Percentiles rank a stretch among this genome's conserved stretches.
phyloP scores from a whole-genome alignment of 2,113 vertebrate species.

The Petrocephalus zakoni region DNA sequence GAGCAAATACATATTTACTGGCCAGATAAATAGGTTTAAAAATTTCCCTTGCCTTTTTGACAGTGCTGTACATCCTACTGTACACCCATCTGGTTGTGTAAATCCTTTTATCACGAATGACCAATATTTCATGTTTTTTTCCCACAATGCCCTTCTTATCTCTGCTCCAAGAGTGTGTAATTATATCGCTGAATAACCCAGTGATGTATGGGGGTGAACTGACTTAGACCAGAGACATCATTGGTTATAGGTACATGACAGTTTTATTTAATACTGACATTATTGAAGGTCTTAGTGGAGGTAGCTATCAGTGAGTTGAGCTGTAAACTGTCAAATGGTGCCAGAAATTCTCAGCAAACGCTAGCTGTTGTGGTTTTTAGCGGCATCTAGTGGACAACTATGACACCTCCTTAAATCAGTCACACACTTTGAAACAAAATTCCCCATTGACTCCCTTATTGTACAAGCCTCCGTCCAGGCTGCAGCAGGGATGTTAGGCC shows the following conservation, averaged over 20 bases:
- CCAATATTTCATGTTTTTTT: background rate
- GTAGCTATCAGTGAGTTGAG: background rate
- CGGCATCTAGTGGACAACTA: background rate
- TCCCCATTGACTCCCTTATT: background rate
- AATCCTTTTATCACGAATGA: background rate
- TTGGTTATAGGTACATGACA: background rate
- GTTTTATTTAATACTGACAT: background rate
- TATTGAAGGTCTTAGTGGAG: background rate
- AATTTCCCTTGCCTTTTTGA: background rate
- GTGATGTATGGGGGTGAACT: background rate
- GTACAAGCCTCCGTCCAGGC: background rate
- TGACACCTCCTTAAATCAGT: background rate
- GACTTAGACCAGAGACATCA: background rate
- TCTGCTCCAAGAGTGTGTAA: background rate
- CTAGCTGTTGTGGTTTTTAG: background rate
- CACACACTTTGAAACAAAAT: background rate
- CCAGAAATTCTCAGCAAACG: background rate
- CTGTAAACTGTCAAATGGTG: background rate
- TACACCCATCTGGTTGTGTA: background rate
- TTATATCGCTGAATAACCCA: background rate
- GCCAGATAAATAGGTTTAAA: background rate
- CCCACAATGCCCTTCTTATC: background rate
- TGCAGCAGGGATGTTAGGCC: background rate
- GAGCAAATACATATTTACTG: background rate
- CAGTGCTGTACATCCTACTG: background rate